Evolutionary conservation across 2,113 vertebrate species (phyloP).

Genomic region (Megaptera novaeangliae): DNA sequence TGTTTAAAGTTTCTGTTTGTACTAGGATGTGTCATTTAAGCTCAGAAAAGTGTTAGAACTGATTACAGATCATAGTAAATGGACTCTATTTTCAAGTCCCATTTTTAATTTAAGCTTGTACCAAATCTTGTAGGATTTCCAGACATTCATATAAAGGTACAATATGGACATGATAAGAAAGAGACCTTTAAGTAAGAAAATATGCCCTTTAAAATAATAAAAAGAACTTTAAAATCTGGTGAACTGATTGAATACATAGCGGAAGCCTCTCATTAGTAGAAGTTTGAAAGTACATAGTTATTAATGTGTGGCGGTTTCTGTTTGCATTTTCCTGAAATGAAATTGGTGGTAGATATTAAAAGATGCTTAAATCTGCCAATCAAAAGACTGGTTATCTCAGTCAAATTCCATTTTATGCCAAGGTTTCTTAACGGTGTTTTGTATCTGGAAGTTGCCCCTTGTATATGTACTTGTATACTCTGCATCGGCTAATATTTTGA

Average conservation of each 20-base stretch:
- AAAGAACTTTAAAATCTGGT: neutral
- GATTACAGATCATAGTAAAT: neutral
- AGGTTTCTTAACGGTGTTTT: neutral
- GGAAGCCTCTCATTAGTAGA: neutral
- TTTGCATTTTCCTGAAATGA: neutral
- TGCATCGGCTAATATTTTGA: neutral
- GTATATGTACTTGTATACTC: neutral
- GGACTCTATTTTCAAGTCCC: constrained; percentile 1
- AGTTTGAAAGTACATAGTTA: neutral
- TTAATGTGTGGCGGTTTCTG: neutral
- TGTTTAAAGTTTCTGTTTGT: constrained; percentile 16
- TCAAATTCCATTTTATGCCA: neutral
- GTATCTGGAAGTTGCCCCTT: neutral
- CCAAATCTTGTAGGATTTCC: neutral
- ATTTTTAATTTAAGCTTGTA: constrained; percentile 28
- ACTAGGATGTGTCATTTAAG: neutral
- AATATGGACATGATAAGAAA: neutral
- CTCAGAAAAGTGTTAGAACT: neutral
- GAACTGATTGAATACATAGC: neutral
- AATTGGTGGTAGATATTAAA: neutral
- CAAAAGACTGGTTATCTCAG: neutral
- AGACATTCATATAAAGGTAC: neutral
- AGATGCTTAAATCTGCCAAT: neutral
- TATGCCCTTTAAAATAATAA: neutral
- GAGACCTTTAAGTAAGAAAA: constrained; percentile 38